A percentile compares a stretch with the other conserved stretches of the same genome.
Conservation (phyloP, 2,797 vertebrate genomes). For the Hipposideros larvatus region DNA sequence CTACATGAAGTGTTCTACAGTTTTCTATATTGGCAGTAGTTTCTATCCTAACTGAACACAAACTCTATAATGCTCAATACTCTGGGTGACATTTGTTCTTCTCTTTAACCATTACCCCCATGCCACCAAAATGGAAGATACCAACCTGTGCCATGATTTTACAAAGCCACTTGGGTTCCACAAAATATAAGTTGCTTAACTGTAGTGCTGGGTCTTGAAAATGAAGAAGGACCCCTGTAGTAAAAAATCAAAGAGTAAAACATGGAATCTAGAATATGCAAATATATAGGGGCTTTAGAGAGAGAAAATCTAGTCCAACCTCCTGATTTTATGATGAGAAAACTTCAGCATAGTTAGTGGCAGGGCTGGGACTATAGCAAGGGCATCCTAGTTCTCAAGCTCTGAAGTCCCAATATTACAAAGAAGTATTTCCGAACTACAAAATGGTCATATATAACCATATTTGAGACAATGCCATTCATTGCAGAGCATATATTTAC, state of each 20-base stretch:
- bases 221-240: constrained; percentile 95
- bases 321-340: neutral
- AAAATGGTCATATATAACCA: neutral
- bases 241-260: constrained; percentile 35
- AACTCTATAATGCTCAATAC: neutral
- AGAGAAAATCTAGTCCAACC: neutral
- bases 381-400: neutral
- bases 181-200: constrained; percentile 96
- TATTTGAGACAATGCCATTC: neutral
- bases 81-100: neutral
- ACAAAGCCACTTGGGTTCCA: constrained; percentile 98
- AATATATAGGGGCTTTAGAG: neutral
- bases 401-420: neutral
- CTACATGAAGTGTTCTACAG: neutral
- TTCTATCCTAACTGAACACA: neutral
- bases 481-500: neutral
- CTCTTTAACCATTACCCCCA: neutral
- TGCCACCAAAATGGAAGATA: neutral
- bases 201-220: constrained; percentile 97
- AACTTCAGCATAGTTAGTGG: neutral
- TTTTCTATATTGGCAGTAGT: neutral
- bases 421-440: neutral
- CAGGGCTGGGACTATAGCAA: neutral
- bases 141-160: constrained; percentile 97
- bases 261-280: neutral